phyloP scores from a whole-genome alignment of 2,888 invertebrate species.

The Argyra leucocephala region DNA sequence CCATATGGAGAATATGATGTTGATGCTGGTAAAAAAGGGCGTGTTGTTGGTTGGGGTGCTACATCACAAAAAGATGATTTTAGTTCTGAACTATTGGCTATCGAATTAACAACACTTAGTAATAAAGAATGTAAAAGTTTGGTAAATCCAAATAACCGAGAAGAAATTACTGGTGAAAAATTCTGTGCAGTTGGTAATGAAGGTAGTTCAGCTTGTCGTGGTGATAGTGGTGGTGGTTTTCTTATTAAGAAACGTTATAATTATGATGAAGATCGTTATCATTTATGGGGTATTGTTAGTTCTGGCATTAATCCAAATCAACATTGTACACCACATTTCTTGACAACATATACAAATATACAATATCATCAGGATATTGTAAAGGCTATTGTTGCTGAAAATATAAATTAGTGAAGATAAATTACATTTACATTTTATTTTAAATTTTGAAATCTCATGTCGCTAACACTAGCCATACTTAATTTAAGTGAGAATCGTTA shows the following conservation, averaged over 20 bases:
- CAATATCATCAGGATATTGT: slow-evolving; percentile 20
- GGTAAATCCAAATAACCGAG: slow-evolving; percentile 20
- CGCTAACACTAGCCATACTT: no score
- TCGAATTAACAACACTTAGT: slow-evolving; percentile 23
- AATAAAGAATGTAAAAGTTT: slow-evolving; percentile 23
- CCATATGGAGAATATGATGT: slow-evolving; percentile 19
- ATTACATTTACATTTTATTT: no score
- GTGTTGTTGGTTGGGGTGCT: slow-evolving; percentile 29
- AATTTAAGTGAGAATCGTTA: no score
- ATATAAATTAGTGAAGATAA: not conserved
- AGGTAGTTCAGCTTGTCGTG: slow-evolving; percentile 26
- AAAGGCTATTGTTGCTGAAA: not conserved
- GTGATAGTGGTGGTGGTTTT: slow-evolving; percentile 34
- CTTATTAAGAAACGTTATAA: slow-evolving; percentile 15
- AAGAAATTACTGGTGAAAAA: slow-evolving; percentile 32
- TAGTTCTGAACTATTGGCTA: slow-evolving; percentile 22
- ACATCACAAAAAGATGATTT: slow-evolving; percentile 13
- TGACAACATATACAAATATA: slow-evolving; percentile 24
- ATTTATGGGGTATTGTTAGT: slow-evolving; percentile 31
- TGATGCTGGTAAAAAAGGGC: slow-evolving; percentile 16
- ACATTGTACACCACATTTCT: slow-evolving; percentile 14
- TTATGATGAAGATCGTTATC: slow-evolving; percentile 19
- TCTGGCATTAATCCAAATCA: slow-evolving; percentile 16
- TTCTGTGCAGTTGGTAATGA: slow-evolving; percentile 32
- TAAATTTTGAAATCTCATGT: no score